These are phyloP conservation scores for Philopedon plagiatum DNA, from an alignment of 2,888 invertebrate genomes.

Conservation along the genomic window DNA sequence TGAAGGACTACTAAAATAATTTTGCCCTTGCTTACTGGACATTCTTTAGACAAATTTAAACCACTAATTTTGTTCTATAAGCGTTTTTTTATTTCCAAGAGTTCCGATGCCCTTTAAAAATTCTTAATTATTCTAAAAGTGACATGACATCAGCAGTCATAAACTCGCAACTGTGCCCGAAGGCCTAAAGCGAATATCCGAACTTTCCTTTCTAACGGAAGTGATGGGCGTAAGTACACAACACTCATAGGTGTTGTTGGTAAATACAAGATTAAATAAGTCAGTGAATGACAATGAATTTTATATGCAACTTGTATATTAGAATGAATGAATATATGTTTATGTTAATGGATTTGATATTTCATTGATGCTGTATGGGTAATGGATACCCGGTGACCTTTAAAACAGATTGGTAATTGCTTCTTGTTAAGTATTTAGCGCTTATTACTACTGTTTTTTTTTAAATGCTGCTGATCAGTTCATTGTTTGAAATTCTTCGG, in stretches of 20 bases:
- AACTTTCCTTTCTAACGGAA: conserved; percentile 47
- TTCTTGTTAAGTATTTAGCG: too few species aligned
- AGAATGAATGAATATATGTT: conserved; percentile 41
- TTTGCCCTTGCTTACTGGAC: too few species aligned
- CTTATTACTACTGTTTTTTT: too few species aligned
- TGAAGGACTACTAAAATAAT: too few species aligned
- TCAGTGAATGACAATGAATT: conserved; percentile 45
- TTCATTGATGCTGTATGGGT: conserved; percentile 39
- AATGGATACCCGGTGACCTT: conserved; percentile 24
- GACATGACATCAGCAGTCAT: neutral
- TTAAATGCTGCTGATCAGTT: too few species aligned
- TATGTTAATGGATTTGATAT: conserved; percentile 40
- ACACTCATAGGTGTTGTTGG: conserved; percentile 45
- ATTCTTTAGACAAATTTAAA: too few species aligned
- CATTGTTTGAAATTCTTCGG: too few species aligned
- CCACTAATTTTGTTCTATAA: too few species aligned
- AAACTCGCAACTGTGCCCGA: neutral
- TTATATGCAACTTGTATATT: conserved; percentile 43
- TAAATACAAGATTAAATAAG: conserved; percentile 44
- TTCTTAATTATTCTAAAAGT: too few species aligned
- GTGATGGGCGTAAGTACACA: conserved; percentile 46
- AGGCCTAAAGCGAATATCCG: neutral
- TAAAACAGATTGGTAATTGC: neutral
- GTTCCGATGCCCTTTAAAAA: too few species aligned
- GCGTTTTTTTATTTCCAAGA: too few species aligned